Conservation (phyloP, 2,888 invertebrate species). For the Zygogramma bicolorata region DNA sequence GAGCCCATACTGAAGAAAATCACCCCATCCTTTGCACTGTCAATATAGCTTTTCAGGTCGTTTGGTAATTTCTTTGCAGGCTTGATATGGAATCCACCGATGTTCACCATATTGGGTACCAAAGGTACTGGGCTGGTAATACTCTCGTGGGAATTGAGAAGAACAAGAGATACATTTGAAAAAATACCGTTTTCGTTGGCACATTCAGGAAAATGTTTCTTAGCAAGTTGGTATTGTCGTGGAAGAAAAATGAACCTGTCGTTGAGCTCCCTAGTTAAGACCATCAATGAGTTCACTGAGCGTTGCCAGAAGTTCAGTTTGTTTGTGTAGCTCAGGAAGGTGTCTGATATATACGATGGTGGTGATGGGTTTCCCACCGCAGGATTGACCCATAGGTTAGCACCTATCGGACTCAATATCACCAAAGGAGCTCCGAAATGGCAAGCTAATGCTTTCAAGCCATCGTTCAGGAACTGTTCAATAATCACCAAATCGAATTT, state of each 20-base stretch:
- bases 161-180: slow-evolving; percentile 54
- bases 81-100: slow-evolving; percentile 70
- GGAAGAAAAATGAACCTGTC: slow-evolving; percentile 47
- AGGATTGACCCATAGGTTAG: slow-evolving; percentile 66
- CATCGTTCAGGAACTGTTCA: slow-evolving; percentile 68
- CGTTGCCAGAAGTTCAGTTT: slow-evolving; percentile 70
- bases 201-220: slow-evolving; percentile 56
- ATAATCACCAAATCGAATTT: slow-evolving; percentile 62
- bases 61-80: slow-evolving; percentile 54
- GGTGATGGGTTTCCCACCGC: slow-evolving; percentile 68
- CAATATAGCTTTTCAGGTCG: slow-evolving; percentile 69
- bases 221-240: slow-evolving; percentile 50
- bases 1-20: slow-evolving; percentile 75
- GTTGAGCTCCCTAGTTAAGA: slow-evolving; percentile 21
- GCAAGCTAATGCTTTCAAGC: slow-evolving; percentile 60
- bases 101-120: slow-evolving; percentile 71
- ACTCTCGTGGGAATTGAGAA: slow-evolving; percentile 67
- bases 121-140: slow-evolving; percentile 68
- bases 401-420: slow-evolving; percentile 65
- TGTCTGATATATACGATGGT: slow-evolving; percentile 68
- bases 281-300: slow-evolving; percentile 66
- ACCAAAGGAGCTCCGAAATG: slow-evolving; percentile 60
- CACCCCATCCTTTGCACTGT: slow-evolving; percentile 70
- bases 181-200: slow-evolving; percentile 49
- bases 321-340: slow-evolving; percentile 62